These are phyloP conservation scores for Drosophila infuscata DNA, from an alignment of 2,888 invertebrate species.

Conservation along the genomic window DNA sequence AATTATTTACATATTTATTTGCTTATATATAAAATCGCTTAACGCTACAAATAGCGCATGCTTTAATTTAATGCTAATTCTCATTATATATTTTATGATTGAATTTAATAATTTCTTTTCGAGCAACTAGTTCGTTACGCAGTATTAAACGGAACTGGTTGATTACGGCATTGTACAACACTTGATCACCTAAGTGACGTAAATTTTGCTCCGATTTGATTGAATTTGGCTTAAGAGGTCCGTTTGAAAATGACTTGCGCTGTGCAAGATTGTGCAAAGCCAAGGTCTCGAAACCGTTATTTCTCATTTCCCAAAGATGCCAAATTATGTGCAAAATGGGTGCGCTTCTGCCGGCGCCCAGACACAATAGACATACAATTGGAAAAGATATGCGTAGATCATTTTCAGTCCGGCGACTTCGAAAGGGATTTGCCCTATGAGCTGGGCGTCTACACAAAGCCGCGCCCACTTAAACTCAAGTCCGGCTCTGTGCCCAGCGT, in stretches of 20 bases:
- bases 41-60: background rate
- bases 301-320: slow-evolving; percentile 36
- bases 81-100: background rate
- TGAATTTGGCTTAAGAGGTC: slow-evolving; percentile 1
- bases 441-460: slow-evolving; percentile 23
- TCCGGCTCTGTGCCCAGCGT: slow-evolving; percentile 19
- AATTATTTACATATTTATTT: background rate
- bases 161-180: slow-evolving; percentile 9
- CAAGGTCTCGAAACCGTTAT: slow-evolving; percentile 4
- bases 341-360: slow-evolving; percentile 19
- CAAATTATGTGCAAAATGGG: slow-evolving; percentile 4
- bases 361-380: slow-evolving; percentile 5
- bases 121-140: background rate
- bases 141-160: background rate
- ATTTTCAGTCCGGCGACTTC: slow-evolving; percentile 27
- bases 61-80: background rate
- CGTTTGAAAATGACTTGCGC: slow-evolving; percentile 35
- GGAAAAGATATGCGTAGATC: slow-evolving; percentile 31
- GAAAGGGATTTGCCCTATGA: slow-evolving; percentile 30
- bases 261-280: slow-evolving; percentile 17
- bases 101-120: background rate
- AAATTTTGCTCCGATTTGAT: slow-evolving; percentile 26
- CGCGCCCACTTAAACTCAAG: slow-evolving; percentile 26
- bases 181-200: slow-evolving; percentile 18
- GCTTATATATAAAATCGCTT: background rate